Evolutionary conservation across 2,888 invertebrate genomes (phyloP), one percentile per base, ranked within the genome.

Genomic region (Holacanthella duospinosa): DNA sequence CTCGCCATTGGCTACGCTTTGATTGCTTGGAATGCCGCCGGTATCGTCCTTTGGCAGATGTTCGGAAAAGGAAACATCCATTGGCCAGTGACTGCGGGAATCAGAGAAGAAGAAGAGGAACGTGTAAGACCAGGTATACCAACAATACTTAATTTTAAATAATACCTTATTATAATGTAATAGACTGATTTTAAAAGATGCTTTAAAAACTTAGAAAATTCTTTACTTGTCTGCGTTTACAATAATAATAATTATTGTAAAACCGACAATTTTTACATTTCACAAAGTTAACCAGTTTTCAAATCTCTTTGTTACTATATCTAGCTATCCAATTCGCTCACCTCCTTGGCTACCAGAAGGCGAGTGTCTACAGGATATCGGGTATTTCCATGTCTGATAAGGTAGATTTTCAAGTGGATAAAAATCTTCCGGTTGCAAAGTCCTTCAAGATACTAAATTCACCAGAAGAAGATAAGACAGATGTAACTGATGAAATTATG

Each of bases 1-100:
- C 76, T 87, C 0, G 83, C 86, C 67, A 66, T 86, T 65, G 78
- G 76, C 0, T 87, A 87, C 74, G 83, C 82, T 36, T 61, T 87
- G 53, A n/a, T 84, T 6, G 84, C 85, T 19, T 87, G 87, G 86
- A 84, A 87, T 76, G 85, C 85, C 1, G 84, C 86, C 74, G 87
- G 86, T 9, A 72, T 83, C 24, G 82, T 86, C 2, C 69, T 80
- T 25, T 86, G 84, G 71, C 48, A 48, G n/a, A 80, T 79, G 76
- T 75, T 80, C 16, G 84, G 79, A 67, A 77, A 75, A 1, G 86
- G 86, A 1, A 85, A 84, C 74, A 79, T 76, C 3, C 85, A 86
- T 75, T 86, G 86, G 86, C 85, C 85, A 0, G 79, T 82, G 71
- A 82, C 81, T 71, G 81, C 85, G 74, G 86, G 86, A 3, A 76